Evolutionary conservation across 2,888 invertebrate genomes (phyloP).

Genomic region (Phrixothrix hirtus): DNA sequence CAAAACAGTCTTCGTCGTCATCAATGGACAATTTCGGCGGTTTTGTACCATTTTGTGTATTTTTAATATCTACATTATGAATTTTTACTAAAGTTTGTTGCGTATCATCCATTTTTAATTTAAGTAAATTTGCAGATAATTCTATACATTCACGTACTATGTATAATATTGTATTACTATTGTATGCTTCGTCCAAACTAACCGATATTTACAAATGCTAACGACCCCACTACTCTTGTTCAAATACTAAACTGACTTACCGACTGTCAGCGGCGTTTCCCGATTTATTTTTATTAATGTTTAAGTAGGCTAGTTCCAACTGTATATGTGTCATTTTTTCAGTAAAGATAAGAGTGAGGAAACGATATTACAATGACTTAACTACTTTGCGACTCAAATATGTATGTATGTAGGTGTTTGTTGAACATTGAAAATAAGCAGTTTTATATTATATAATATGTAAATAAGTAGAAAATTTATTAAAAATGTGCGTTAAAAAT

Average conservation of each 20-base stretch:
- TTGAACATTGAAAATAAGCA: no score
- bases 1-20: slow-evolving; percentile 38
- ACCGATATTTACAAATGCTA: slow-evolving; percentile 12
- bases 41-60: slow-evolving; percentile 21
- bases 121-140: not conserved
- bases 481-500: no score
- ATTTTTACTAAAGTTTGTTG: slow-evolving; percentile 18
- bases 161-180: slow-evolving; percentile 6
- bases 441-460: no score
- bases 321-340: no score
- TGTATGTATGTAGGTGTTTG: no score
- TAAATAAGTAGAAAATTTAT: no score
- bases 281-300: not conserved
- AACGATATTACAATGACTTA: no score
- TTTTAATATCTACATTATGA: slow-evolving; percentile 11
- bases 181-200: not conserved
- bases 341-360: no score
- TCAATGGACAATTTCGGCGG: slow-evolving; percentile 10
- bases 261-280: not conserved
- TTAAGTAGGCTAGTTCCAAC: no score
- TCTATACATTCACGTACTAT: slow-evolving; percentile 5
- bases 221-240: slow-evolving; percentile 7
- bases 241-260: not conserved
- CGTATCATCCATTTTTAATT: slow-evolving; percentile 20
- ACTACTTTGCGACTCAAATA: no score